Conservation (phyloP, 2,797 vertebrate species). For the Falco columbarius region DNA sequence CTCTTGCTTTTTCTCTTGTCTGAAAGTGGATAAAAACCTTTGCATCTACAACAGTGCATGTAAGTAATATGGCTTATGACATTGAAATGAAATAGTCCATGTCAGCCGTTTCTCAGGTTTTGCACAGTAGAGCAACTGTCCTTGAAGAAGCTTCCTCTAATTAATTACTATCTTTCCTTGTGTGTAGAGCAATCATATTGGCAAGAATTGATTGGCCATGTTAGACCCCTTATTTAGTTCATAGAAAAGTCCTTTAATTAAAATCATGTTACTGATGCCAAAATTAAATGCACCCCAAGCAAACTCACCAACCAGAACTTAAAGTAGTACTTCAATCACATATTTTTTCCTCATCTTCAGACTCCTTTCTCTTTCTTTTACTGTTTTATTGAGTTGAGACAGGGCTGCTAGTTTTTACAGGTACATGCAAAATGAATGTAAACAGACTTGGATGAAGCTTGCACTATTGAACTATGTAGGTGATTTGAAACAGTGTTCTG, state of each 20-base stretch:
- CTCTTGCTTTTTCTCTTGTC: conserved; percentile 5
- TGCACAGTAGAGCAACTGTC: conserved; percentile 31
- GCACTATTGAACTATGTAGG: neutral
- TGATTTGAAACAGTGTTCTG: neutral
- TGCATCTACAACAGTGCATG: neutral
- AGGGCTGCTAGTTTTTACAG: neutral
- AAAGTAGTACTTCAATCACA: neutral
- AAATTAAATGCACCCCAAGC: conserved; percentile 35
- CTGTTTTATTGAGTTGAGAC: neutral
- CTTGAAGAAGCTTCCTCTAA: conserved; percentile 68
- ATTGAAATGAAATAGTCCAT: conserved; percentile 17
- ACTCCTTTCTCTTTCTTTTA: neutral
- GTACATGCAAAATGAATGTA: neutral
- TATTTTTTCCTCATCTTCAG: neutral
- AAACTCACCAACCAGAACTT: conserved; percentile 33
- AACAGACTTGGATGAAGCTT: neutral
- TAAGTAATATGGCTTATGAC: conserved; percentile 30
- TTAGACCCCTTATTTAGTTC: conserved; percentile 59
- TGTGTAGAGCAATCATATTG: conserved; percentile 57
- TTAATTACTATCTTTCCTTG: conserved; percentile 65
- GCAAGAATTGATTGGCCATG: conserved; percentile 62
- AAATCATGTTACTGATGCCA: conserved; percentile 68
- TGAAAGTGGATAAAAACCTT: neutral
- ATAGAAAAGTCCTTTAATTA: conserved; percentile 65
- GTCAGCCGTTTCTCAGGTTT: conserved; percentile 48